Percentiles rank a stretch among this genome's conserved stretches.
Conservation (phyloP, 2,113 vertebrate species). For the Ptilonorhynchus violaceus region DNA sequence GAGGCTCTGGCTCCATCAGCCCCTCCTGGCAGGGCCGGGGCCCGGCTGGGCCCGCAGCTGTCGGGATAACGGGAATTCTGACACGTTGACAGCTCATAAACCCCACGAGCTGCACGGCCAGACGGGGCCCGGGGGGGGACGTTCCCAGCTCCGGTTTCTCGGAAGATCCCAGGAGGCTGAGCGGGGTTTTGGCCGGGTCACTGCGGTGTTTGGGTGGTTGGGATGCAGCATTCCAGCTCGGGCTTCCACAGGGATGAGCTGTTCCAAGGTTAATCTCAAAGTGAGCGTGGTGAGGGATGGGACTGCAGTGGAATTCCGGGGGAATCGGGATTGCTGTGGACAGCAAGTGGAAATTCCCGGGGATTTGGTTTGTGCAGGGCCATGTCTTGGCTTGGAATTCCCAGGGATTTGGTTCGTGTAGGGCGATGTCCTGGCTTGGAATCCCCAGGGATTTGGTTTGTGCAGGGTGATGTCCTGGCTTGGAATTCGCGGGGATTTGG, state of each 20-base stretch:
- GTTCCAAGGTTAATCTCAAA: neutral
- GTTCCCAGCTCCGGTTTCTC: neutral
- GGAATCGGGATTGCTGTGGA: neutral
- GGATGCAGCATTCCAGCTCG: neutral
- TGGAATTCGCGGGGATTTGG: neutral
- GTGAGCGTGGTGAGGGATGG: neutral
- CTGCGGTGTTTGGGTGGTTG: neutral
- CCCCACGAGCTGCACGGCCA: neutral
- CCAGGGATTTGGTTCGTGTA: neutral
- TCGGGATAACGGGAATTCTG: neutral
- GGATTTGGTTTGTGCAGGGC: neutral
- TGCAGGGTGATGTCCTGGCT: neutral
- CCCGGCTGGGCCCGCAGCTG: neutral
- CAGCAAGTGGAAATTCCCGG: slow-evolving; percentile 4
- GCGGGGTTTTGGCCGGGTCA: neutral
- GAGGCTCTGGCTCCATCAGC: neutral
- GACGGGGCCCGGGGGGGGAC: neutral
- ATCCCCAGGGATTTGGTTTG: neutral
- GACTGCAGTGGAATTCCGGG: neutral
- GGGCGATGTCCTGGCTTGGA: neutral
- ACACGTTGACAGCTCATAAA: slow-evolving; percentile 33
- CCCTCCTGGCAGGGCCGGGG: neutral
- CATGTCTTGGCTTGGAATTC: neutral
- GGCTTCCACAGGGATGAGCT: neutral
- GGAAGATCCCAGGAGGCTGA: neutral